Conservation (phyloP, 2,797 vertebrate species). For the Nannoperca obscura region DNA sequence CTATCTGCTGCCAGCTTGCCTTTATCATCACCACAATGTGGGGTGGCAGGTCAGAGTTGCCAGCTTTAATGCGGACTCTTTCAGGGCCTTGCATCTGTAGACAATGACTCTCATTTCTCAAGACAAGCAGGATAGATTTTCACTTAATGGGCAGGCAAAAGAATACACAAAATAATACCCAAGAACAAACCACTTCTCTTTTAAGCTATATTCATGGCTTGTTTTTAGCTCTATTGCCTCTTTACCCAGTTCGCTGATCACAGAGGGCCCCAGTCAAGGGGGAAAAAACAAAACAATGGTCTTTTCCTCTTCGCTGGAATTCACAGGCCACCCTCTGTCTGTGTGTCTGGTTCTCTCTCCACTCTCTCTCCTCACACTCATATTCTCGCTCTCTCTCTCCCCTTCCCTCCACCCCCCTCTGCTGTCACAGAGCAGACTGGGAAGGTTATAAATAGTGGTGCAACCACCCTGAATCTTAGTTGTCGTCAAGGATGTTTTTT, state of each 20-base stretch:
- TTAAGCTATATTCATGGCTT: conserved; percentile 23
- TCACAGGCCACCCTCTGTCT: conserved; percentile 70
- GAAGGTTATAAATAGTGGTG: conserved; percentile 83
- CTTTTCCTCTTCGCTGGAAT: conserved; percentile 76
- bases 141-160: conserved; percentile 30
- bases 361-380: conserved; percentile 2
- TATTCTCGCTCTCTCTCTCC: conserved; percentile 12
- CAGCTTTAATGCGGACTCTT: conserved; percentile 17
- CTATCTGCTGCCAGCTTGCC: conserved; percentile 29
- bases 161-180: conserved; percentile 11
- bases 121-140: conserved; percentile 31
- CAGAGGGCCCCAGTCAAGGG: conserved; percentile 58
- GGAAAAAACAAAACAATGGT: conserved; percentile 68
- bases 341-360: conserved; percentile 41
- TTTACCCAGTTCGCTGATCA: conserved; percentile 56
- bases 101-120: conserved; percentile 19
- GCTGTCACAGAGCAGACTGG: conserved; percentile 75
- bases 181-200: conserved; percentile 24
- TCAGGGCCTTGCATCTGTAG: conserved; percentile 1
- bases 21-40: conserved; percentile 18
- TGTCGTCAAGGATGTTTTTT: conserved; percentile 78
- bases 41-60: conserved; percentile 16
- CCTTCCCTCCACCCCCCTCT: conserved; percentile 62
- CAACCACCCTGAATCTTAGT: conserved; percentile 80
- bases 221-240: conserved; percentile 41